These are phyloP conservation scores for Sebastiscus tertius DNA, from an alignment of 2,797 vertebrate genomes.

Conservation along the genomic window DNA sequence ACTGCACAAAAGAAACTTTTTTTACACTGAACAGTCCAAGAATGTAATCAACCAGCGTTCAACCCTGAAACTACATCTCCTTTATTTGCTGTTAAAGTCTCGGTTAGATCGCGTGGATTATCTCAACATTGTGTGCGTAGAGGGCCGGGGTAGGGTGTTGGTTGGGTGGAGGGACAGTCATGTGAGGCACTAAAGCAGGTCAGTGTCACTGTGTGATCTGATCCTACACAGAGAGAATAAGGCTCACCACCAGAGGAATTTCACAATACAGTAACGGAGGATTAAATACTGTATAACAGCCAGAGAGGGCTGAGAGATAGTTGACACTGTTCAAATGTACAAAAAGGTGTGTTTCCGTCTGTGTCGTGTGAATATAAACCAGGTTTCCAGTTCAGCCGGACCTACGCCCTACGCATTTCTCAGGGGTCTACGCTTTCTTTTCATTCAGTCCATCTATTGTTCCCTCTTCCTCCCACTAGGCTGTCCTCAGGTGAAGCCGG, in stretches of 20 bases:
- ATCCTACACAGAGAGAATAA: conserved; percentile 27
- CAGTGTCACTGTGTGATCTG: conserved; percentile 49
- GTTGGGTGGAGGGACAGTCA: conserved; percentile 1
- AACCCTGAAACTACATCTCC: neutral
- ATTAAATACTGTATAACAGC: neutral
- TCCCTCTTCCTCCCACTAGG: conserved; percentile 58
- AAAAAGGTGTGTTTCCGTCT: neutral
- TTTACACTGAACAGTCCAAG: neutral
- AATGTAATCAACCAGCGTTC: neutral
- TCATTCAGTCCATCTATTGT: conserved; percentile 74
- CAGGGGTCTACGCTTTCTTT: conserved; percentile 83
- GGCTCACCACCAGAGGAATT: conserved; percentile 32
- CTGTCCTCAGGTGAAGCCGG: conserved; percentile 55
- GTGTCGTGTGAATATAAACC: conserved; percentile 14
- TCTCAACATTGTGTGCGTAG: neutral
- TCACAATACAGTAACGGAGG: conserved; percentile 27
- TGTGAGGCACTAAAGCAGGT: conserved; percentile 49
- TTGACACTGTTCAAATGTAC: conserved; percentile 18
- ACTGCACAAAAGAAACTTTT: conserved; percentile 1
- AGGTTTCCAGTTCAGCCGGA: conserved; percentile 60
- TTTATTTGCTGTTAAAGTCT: neutral
- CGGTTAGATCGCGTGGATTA: neutral
- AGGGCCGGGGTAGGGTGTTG: neutral
- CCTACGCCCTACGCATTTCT: conserved; percentile 74
- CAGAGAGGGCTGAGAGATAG: conserved; percentile 5